Percentiles rank a stretch among this genome's conserved stretches.
Conservation (phyloP, 2,888 invertebrate species). For the Drosophila siamana region DNA sequence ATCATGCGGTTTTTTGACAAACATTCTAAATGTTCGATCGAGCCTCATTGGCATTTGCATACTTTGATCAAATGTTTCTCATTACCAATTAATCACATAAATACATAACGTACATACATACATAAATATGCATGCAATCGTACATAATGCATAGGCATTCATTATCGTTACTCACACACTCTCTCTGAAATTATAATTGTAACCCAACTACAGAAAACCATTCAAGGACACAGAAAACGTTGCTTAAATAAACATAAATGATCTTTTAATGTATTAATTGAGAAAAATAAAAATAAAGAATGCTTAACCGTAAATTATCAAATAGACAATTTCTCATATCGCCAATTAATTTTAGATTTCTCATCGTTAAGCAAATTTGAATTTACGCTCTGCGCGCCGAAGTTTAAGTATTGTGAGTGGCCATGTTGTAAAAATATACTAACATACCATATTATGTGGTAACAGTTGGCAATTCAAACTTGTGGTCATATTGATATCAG, state of each 20-base stretch:
- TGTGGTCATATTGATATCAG: not conserved
- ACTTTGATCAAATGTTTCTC: slow-evolving; percentile 65
- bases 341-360: no score
- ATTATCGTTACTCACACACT: slow-evolving; percentile 58
- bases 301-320: slow-evolving; percentile 80
- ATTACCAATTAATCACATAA: slow-evolving; percentile 52
- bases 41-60: slow-evolving; percentile 74
- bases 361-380: no score
- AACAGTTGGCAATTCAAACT: slow-evolving; percentile 1
- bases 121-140: slow-evolving; percentile 40
- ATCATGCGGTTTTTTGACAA: slow-evolving; percentile 78
- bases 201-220: slow-evolving; percentile 54
- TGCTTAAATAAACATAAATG: slow-evolving; percentile 76
- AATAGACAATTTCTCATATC: slow-evolving; percentile 9
- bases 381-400: not conserved
- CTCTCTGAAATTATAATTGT: slow-evolving; percentile 66
- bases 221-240: slow-evolving; percentile 70
- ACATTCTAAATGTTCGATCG: slow-evolving; percentile 72
- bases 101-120: slow-evolving; percentile 30
- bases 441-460: not conserved
- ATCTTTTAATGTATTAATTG: slow-evolving; percentile 75
- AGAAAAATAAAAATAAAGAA: slow-evolving; percentile 80
- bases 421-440: no score
- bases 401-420: no score
- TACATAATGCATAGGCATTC: slow-evolving; percentile 51